These are phyloP conservation scores for Stegodyphus dumicola DNA, from an alignment of 1,140 invertebrate genomes.

Conservation along the genomic window DNA sequence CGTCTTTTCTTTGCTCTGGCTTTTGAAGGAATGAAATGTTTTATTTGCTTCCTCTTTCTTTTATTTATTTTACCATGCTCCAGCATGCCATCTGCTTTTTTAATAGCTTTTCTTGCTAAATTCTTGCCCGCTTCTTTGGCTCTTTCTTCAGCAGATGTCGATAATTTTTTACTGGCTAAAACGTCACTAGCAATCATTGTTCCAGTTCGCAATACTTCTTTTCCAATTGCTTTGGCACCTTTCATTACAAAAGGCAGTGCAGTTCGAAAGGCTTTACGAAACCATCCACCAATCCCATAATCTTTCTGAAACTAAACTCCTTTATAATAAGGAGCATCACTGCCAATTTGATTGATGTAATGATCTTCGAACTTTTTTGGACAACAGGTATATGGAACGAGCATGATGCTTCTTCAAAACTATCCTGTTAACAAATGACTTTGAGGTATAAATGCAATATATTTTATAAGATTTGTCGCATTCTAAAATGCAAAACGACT, in stretches of 20 bases:
- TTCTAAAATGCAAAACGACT: not conserved
- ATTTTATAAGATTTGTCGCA: not conserved
- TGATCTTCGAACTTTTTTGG: too few relatives aligned
- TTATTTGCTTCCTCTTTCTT: not conserved
- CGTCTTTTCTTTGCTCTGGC: not conserved
- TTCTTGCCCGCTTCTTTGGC: conserved; percentile 13
- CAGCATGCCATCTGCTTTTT: conserved; percentile 9
- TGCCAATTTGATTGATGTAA: not conserved
- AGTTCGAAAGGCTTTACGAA: not conserved
- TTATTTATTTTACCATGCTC: not conserved
- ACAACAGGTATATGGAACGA: too few relatives aligned
- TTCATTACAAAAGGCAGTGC: not conserved
- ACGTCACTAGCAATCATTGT: not conserved
- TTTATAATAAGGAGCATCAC: not conserved
- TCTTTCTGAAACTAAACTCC: not conserved
- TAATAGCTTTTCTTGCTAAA: conserved; percentile 8
- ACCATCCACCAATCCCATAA: not conserved
- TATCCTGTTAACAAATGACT: not conserved
- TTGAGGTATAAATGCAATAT: not conserved
- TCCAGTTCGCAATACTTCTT: not conserved
- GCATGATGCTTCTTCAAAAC: too few relatives aligned
- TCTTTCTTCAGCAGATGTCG: not conserved
- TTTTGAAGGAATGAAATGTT: not conserved
- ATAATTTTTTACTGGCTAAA: not conserved
- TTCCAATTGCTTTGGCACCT: not conserved